These are phyloP conservation scores for Sylvilagus floridanus DNA, from an alignment of 2,797 vertebrate genomes.

Conservation along the genomic window DNA sequence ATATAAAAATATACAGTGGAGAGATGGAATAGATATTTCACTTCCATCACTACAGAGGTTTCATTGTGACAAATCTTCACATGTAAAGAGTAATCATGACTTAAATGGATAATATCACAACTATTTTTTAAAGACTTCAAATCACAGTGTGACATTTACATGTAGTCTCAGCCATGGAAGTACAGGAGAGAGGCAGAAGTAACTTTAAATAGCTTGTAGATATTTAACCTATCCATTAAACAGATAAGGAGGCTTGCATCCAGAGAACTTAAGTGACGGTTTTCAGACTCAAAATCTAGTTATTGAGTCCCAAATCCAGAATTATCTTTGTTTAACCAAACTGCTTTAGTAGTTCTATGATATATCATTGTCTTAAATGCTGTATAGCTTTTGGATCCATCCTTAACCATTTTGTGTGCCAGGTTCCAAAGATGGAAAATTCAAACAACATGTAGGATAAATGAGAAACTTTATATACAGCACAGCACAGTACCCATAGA, in stretches of 20 bases:
- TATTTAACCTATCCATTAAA: not conserved
- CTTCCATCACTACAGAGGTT: not conserved
- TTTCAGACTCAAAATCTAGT: not conserved
- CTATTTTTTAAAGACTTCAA: constrained; percentile 23
- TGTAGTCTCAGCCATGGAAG: not conserved
- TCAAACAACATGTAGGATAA: not conserved
- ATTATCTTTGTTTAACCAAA: constrained; percentile 49
- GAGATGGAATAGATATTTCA: not conserved
- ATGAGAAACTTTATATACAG: not conserved
- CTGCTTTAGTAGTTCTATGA: not conserved
- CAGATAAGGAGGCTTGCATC: not conserved
- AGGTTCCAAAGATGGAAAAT: not conserved
- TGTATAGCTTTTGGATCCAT: not conserved
- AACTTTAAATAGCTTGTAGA: constrained; percentile 1
- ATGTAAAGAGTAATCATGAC: not conserved
- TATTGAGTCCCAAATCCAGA: not conserved
- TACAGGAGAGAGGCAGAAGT: not conserved
- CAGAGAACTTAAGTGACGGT: not conserved
- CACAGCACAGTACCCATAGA: not conserved
- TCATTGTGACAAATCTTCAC: not conserved
- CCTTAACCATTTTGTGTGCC: not conserved
- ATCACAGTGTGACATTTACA: not conserved
- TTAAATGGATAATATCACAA: constrained; percentile 21
- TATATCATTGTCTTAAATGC: not conserved
- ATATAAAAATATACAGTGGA: not conserved